Evolutionary conservation across 2,113 vertebrate genomes (phyloP), one percentile per base, ranked within the genome.

Genomic region (Zosterops hypoxanthus): DNA sequence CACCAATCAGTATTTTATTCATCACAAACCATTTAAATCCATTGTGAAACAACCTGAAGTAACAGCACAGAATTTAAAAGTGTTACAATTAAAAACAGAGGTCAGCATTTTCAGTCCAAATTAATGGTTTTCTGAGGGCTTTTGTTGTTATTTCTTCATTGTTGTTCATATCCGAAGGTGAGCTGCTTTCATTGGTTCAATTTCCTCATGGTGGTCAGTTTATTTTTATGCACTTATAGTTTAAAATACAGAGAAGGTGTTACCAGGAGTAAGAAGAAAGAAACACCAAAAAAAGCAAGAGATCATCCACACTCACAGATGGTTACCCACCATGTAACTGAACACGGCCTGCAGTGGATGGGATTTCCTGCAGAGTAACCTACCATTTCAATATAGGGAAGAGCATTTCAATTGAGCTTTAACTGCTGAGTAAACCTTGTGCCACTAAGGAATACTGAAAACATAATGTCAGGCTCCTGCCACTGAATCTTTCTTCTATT

Each of bases 1-100:
- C 64, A 41, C 68, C 78, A 69, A 87, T 93, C 94, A 86, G 65
- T 56, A 68, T 87, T 82, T 53, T 95, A 96, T 94, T 95, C 89
- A 95, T 89, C 77, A 72, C 73, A 86, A 57, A 68, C 34, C 25
- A 78, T 81, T 91, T 86, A 91, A 95, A 86, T 76, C 83, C 61
- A 76, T 60, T 87, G 86, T 89, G 89, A 92, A 94, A 81, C 18
- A 82, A 91, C 25, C 29, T 76, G 44, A 91, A 78, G 23, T 68
- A 86, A 84, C 28, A 69, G 34, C 65, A 82, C 18, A n/a, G 77
- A 91, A 85, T 96, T 90, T 72, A 39, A 46, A 83, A 91, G n/a
- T 33, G 22, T n/a, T 64, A 68, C 49, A 87, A 91, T 69, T 84
- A 69, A 78, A 94, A 94, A 82, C 26, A 82, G 5, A 92, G 56